phyloP scores from a whole-genome alignment of 2,113 vertebrate species.

The Acrocephalus arundinaceus region DNA sequence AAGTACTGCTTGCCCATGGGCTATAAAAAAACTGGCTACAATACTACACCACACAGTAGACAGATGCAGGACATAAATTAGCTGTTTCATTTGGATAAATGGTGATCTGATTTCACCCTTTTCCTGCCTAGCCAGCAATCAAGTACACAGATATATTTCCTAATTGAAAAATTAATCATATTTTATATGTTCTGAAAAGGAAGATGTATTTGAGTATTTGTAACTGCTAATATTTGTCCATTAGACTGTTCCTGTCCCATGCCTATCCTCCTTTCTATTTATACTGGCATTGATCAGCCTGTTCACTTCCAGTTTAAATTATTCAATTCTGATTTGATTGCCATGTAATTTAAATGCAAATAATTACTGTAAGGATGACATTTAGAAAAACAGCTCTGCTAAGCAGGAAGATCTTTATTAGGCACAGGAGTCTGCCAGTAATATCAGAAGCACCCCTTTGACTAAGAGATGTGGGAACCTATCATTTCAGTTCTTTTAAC shows the following conservation, averaged over 20 bases:
- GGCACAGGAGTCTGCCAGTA: constrained; percentile 62
- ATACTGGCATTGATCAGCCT: constrained; percentile 82
- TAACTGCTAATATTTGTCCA: constrained; percentile 44
- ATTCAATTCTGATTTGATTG: constrained; percentile 86
- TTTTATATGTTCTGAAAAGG: constrained; percentile 23
- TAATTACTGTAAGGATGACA: constrained; percentile 83
- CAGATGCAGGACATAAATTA: neutral
- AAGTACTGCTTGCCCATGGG: neutral
- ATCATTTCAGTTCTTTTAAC: constrained; percentile 9
- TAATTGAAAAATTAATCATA: constrained; percentile 26
- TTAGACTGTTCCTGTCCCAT: constrained; percentile 44
- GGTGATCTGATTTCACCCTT: neutral
- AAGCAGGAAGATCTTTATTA: constrained; percentile 70
- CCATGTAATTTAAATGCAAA: constrained; percentile 83
- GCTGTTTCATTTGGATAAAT: neutral
- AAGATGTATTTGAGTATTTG: neutral
- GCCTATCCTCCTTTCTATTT: constrained; percentile 75
- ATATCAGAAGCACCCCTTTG: constrained; percentile 8
- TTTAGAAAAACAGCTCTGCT: constrained; percentile 73
- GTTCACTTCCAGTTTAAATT: constrained; percentile 83
- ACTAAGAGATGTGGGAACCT: neutral
- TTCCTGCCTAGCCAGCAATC: constrained; percentile 7
- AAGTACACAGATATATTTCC: neutral
- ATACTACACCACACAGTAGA: neutral
- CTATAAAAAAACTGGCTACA: neutral